Evolutionary conservation across 2,797 vertebrate genomes (phyloP), one percentile per base, ranked within the genome.

Genomic region (Dicrostonyx torquatus): DNA sequence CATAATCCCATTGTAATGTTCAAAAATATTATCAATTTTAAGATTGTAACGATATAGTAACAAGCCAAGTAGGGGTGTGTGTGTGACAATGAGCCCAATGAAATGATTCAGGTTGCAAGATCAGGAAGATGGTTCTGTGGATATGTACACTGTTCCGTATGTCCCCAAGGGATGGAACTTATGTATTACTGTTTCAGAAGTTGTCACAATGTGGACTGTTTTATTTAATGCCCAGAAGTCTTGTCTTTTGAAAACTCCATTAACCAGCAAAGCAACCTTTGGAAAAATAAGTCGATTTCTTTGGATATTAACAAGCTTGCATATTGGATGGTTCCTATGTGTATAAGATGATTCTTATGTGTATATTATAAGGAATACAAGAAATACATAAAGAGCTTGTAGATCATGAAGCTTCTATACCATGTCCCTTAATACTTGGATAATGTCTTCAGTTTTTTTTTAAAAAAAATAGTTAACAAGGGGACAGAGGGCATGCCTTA

Each of bases 261-360:
- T 93, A 55, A 66, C 31, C n/a, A 50, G 66, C 29, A 62, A n/a
- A 34, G 3, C 79, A 17, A 48, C 20, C n/a, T 80, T 89, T 72
- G 40, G 58, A 31, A 84, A 92, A 93, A 85, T 90, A 2, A 50
- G 2, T 55, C 76, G n/a, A 68, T 48, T 62, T 87, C 18, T 15
- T 20, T 66, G 40, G 40, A 62, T 37, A 89, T 95, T 77, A 73
- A 91, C 89, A 76, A 92, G 64, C 14, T 83, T 75, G 29, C 45
- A 73, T 40, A 58, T 73, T 53, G 2, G n/a, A 31, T 87, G 5
- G 20, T 43, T 31, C 15, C 22, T 26, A 34, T 50, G 6, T 37
- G 7, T n/a, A 48, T 9, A 66, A 84, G 37, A 79, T 68, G 15
- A 68, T 34, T 68, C 64, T n/a, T 34, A 34, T 34, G 13, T 66